Conservation (phyloP, 2,113 vertebrate genomes). For the Variabilichromis moorii region DNA sequence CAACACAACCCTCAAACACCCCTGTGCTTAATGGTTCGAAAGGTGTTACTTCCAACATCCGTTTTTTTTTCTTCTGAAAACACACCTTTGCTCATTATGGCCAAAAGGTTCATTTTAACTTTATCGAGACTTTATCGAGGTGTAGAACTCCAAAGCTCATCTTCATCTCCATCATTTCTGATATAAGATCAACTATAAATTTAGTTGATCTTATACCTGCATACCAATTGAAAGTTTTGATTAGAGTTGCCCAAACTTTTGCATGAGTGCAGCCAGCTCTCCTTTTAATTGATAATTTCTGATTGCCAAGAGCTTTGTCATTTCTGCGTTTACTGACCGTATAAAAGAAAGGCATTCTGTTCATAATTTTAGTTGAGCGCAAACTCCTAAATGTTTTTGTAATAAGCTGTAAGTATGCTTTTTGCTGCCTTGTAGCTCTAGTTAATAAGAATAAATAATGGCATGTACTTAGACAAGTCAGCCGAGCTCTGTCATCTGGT, state of each 20-base stretch:
- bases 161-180: neutral
- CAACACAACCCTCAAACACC: neutral
- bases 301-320: neutral
- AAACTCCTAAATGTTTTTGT: neutral
- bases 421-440: neutral
- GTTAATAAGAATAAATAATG: neutral
- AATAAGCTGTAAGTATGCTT: neutral
- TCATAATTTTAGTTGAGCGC: neutral
- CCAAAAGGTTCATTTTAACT: neutral
- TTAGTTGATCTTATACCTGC: neutral
- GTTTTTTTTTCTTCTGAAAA: neutral
- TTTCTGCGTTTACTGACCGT: neutral
- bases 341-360: neutral
- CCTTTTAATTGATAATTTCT: neutral
- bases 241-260: neutral
- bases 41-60: neutral
- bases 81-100: neutral
- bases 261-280: neutral
- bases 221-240: neutral
- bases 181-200: neutral
- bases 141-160: neutral
- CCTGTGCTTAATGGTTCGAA: neutral
- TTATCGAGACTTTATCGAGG: neutral
- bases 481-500: neutral
- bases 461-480: neutral